Evolutionary conservation across 2,888 invertebrate species (phyloP), one percentile per base, ranked within the genome.

Genomic region (Trichopria drosophilae): DNA sequence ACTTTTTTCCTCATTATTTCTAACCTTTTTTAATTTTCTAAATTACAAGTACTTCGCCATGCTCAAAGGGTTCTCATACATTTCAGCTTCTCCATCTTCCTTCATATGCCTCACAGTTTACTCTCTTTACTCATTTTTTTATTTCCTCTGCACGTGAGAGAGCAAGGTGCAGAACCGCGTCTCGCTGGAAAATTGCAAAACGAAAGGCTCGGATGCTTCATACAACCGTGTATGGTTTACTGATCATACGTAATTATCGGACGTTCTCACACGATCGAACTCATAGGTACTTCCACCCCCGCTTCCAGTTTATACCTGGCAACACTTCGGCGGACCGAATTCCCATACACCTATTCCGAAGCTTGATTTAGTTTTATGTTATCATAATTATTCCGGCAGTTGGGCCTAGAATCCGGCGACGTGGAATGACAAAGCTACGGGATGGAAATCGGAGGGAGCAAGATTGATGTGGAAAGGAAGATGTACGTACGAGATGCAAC

Each of bases 191-290:
- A 60, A 59, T 60, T 53, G 47, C 41, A 57, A 58, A 51, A 56
- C 50, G 47, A 56, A 54, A 51, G 58, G 52, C 51, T 48, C 55
- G 55, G 43, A 39, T 40, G 50, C 52, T 54, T 56, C 53, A 47
- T 55, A 41, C 57, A 52, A 55, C 52, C 55, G 42, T n/a, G n/a
- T 60, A 63, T 61, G 60, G 58, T 64, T 66, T 64, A 58, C 58
- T 62, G 65, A 63, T 64, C 62, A 65, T 63, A 63, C 59, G 65
- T 66, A 67, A 66, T 68, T 68, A 68, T 67, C 64, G 64, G 57
- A 58, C 63, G 59, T 63, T 66, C 61, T 55, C 55, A 49, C 59
- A 53, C 51, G 39, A 47, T 37, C 52, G 37, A 31, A 32, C 22
- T 40, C 18, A 23, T 32, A 2, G n/a, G 12, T 15, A 39, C n/a